Conservation (phyloP, 2,113 vertebrate genomes). For the Catharus minimus region DNA sequence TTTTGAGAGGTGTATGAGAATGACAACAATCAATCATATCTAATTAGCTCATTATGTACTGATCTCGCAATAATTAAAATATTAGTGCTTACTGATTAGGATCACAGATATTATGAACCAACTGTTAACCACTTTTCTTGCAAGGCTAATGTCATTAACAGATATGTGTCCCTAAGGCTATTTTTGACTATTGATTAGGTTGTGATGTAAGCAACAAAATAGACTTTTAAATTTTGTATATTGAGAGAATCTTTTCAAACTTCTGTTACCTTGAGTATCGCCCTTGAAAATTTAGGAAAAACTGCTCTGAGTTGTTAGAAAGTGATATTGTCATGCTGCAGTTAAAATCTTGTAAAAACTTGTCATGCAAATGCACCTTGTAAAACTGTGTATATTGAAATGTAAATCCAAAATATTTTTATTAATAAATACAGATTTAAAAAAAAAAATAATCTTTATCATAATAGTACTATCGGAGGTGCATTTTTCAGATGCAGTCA, state of each 20-base stretch:
- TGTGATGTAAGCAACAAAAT: background rate
- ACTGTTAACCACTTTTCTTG: slow-evolving; percentile 54
- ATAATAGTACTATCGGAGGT: background rate
- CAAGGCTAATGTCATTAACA: slow-evolving; percentile 31
- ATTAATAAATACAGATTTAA: background rate
- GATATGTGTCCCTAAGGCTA: background rate
- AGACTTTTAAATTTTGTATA: background rate
- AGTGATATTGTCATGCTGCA: background rate
- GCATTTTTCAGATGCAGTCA: background rate
- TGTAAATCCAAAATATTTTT: background rate
- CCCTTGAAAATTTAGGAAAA: background rate
- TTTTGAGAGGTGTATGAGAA: slow-evolving; percentile 26
- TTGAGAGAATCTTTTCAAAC: background rate
- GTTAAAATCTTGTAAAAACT: background rate
- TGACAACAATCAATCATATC: slow-evolving; percentile 63
- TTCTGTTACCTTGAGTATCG: background rate
- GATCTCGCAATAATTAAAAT: slow-evolving; percentile 57
- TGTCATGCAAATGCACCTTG: background rate
- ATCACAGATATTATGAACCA: slow-evolving; percentile 46
- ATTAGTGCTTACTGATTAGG: slow-evolving; percentile 54
- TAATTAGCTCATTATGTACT: slow-evolving; percentile 57
- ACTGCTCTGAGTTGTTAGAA: background rate
- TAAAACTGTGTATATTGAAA: background rate
- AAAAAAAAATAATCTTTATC: background rate
- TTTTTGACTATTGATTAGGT: slow-evolving; percentile 7